Evolutionary conservation across 2,888 invertebrate genomes (phyloP), one percentile per base, ranked within the genome.

Genomic region (Anthophora plumipes): DNA sequence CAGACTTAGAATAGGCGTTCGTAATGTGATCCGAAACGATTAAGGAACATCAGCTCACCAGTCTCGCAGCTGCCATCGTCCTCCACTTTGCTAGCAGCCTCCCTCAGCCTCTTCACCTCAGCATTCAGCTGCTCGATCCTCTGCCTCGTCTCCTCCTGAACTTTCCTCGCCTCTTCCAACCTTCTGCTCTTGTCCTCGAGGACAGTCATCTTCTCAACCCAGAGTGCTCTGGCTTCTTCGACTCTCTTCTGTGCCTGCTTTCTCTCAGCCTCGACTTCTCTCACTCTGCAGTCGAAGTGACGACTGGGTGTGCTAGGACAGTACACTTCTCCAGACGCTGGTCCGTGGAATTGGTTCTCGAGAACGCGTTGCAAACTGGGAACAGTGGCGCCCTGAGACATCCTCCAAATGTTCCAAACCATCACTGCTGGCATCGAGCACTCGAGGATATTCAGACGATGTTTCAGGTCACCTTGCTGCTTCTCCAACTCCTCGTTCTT

Each of bases 341-440:
- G 74, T 0, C 77, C 80, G n/a, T 72, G 71, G 14, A 91, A 88
- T 43, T 90, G 91, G 67, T 90, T 89, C 79, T 90, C 86, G 22
- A 91, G 66, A 9, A 89, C 59, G 0, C 82, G 85, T 12, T 80
- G 78, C 0, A 91, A 76, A 14, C 66, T 80, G 2, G 88, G 77
- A 0, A 82, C 68, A 0, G 85, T 70, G 0, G 77, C 80, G 0
- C 87, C 85, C 54, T 88, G 86, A 0, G 90, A 64, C 90, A 92
- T 94, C 85, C 94, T 93, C 87, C 94, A 94, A 37, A 95, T 94
- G 84, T 96, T 95, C 94, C 95, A 96, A 37, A 95, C 94, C 88
- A 96, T 94, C 70, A 96, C 92, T 0, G 95, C 95, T 0, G 96
- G 96, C 82, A 96, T 94, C 9, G 95, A 95, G 83, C 94, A 94